Evolutionary conservation across 2,113 vertebrate genomes (phyloP).

Genomic region (Scytalopus superciliaris): DNA sequence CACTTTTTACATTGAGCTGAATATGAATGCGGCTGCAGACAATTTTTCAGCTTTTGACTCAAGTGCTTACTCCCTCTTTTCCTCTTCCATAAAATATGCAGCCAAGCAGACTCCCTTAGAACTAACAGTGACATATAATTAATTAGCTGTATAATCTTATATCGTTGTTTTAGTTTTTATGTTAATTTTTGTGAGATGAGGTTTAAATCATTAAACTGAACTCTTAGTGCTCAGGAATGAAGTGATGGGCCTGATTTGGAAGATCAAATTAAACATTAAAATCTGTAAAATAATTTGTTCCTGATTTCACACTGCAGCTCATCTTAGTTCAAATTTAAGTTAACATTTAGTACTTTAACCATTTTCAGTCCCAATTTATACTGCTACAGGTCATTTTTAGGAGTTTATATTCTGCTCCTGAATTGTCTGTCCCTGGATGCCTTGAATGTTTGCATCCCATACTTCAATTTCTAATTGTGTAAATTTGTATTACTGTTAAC

Average conservation of each 20-base stretch:
- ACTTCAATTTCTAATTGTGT: neutral
- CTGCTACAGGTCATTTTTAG: neutral
- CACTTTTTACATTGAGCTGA: neutral
- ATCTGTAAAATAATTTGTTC: neutral
- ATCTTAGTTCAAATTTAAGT: neutral
- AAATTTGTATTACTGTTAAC: neutral
- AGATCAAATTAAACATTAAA: conserved; percentile 20
- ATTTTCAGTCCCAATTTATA: neutral
- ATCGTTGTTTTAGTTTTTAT: neutral
- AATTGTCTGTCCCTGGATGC: neutral
- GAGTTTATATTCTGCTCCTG: neutral
- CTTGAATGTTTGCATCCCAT: neutral
- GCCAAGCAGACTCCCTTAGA: conserved; percentile 11
- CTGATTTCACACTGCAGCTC: neutral
- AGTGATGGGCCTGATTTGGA: neutral
- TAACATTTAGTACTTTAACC: neutral
- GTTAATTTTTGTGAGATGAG: conserved; percentile 44
- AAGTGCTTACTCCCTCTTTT: neutral
- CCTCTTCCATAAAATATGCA: conserved; percentile 33
- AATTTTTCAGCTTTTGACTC: conserved; percentile 52
- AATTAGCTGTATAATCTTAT: conserved; percentile 42
- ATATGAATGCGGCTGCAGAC: neutral
- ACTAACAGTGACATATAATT: conserved; percentile 29
- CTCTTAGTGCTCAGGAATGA: neutral
- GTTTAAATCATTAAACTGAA: conserved; percentile 44